Evolutionary conservation across 2,888 invertebrate genomes (phyloP), one percentile per base, ranked within the genome.

Genomic region (Malthinus flaveolus): DNA sequence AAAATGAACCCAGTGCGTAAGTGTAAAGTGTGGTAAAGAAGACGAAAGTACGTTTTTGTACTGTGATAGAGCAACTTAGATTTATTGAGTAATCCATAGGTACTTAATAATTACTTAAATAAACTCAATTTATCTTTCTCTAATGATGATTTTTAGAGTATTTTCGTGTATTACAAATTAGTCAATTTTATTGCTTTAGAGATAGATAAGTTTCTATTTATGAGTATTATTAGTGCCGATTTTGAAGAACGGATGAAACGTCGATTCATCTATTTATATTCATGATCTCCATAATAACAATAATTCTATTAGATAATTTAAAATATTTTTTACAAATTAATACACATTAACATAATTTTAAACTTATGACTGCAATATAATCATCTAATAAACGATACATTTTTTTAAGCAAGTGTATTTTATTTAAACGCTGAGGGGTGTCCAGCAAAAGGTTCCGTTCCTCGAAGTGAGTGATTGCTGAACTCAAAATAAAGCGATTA

Each of bases 1-100:
- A 80, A 79, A 45, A 87, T 87, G 86, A 87, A 87, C 71, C 87
- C 87, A 1, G 72, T 71, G 33, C 75, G 83, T 32, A 87, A 85
- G 71, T 87, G 87, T 71, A 74, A 79, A 49, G 84, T 87, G 42
- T 87, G 87, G 87, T 87, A 79, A 47, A 34, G 12, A 15, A 23
- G 23, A 23, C n/a, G 5, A 23, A 23, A 15, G 39, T 42, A 42
- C 39, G 15, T 39, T 39, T 13, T 42, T n/a, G 39, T 42, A 42
- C 39, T 42, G 39, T 42, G 39, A 42, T 42, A 42, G 39, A 42
- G 10, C 39, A 42, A 42, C 23, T 10, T 42, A 42, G 15, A 42
- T 15, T 42, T 42, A 42, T 42, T 11, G 39, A 15, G 9, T 42
- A 42, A 42, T 15, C 15, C n/a, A 15, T 10, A 42, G 23, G 39